These are phyloP conservation scores for Amblyraja radiata DNA, from an alignment of 2,797 vertebrate genomes.

Conservation along the genomic window DNA sequence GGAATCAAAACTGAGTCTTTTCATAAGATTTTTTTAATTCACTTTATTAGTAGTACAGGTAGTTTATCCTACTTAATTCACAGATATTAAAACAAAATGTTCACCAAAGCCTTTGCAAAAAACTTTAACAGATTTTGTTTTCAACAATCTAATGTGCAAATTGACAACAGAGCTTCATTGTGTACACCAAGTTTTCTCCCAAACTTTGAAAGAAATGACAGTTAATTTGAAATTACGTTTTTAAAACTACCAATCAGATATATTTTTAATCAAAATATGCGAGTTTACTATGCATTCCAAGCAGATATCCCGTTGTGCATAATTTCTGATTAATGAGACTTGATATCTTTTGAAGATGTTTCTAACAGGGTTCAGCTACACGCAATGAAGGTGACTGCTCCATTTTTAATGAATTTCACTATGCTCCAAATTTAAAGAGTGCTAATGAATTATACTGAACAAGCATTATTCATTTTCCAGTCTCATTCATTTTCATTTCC, in stretches of 20 bases:
- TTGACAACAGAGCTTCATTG: neutral
- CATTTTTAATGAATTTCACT: constrained; percentile 25
- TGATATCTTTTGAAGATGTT: constrained; percentile 4
- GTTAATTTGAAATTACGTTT: neutral
- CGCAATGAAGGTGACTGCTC: neutral
- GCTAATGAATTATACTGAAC: neutral
- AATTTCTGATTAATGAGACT: constrained; percentile 5
- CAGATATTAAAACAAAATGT: neutral
- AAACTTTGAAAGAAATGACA: neutral
- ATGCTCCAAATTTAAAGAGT: constrained; percentile 13
- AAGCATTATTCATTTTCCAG: constrained; percentile 28
- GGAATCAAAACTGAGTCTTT: neutral
- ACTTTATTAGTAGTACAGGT: neutral
- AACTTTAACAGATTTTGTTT: neutral
- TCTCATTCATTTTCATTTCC: constrained; percentile 23
- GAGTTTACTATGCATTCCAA: neutral
- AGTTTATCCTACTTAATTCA: neutral
- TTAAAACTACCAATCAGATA: neutral
- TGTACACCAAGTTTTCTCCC: neutral
- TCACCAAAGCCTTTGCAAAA: neutral
- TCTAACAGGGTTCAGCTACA: neutral
- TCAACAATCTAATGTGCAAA: neutral
- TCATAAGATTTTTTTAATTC: neutral
- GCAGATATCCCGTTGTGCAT: neutral
- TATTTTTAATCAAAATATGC: neutral